Conservation (phyloP, 2,113 vertebrate genomes). For the Peromyscus californicus region DNA sequence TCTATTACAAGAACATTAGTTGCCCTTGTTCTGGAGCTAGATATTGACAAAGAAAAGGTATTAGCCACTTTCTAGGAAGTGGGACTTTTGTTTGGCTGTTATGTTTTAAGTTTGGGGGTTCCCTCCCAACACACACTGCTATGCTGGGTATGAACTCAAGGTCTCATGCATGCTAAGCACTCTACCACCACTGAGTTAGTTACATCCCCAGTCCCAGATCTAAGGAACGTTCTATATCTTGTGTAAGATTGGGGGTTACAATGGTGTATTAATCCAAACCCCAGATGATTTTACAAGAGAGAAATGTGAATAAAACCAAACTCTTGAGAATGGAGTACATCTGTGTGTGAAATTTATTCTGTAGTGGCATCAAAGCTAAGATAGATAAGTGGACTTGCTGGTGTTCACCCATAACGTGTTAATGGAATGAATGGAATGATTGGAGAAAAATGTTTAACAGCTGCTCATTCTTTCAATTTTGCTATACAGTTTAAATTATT, state of each 20-base stretch:
- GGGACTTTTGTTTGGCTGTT: not conserved
- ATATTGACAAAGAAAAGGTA: not conserved
- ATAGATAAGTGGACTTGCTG: not conserved
- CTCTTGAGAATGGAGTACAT: not conserved
- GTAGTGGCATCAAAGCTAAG: constrained; percentile 8
- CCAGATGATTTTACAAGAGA: not conserved
- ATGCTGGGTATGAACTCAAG: not conserved
- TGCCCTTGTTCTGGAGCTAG: not conserved
- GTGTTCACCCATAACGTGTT: not conserved
- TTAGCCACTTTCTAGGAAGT: not conserved
- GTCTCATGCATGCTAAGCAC: not conserved
- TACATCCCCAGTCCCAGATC: not conserved
- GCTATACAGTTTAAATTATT: not conserved
- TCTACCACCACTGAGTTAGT: not conserved
- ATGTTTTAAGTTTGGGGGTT: not conserved
- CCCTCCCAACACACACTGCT: not conserved
- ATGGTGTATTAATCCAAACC: not conserved
- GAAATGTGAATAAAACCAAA: not conserved
- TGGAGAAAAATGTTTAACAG: not conserved
- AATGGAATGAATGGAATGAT: not conserved
- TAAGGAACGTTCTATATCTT: not conserved
- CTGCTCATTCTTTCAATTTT: constrained; percentile 20
- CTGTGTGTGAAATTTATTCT: constrained; percentile 16
- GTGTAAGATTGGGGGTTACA: not conserved
- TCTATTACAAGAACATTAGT: not conserved